Percentiles rank a stretch among this genome's conserved stretches.
Evolutionary conservation across 1,140 invertebrate genomes (phyloP).

Genomic region (Drosophila nebulosa): DNA sequence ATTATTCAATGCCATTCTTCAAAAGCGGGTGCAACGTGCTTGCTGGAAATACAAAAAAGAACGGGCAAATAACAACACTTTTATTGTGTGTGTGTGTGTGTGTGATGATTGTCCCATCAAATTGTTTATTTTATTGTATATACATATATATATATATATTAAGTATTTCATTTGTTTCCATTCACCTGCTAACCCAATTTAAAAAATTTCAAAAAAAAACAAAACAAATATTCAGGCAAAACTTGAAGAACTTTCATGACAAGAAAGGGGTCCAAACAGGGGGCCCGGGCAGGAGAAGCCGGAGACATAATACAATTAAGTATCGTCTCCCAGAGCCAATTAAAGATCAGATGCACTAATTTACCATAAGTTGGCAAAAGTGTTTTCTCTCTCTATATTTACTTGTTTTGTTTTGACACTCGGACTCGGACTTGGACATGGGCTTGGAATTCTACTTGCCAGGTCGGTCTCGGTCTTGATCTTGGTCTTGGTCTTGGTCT

Average conservation of each 20-base stretch:
- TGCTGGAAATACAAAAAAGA: neutral
- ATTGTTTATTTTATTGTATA: neutral
- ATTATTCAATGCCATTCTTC: slow-evolving; percentile 52
- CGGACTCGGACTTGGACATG: neutral
- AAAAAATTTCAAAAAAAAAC: slow-evolving; percentile 43
- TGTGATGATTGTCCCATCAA: neutral
- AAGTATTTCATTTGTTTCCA: neutral
- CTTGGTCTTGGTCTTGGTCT: too few relatives aligned
- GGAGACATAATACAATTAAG: slow-evolving; percentile 17
- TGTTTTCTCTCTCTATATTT: slow-evolving; percentile 47
- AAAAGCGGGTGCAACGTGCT: slow-evolving; percentile 47
- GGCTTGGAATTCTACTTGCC: neutral
- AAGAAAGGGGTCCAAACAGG: neutral
- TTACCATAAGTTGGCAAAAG: slow-evolving; percentile 60
- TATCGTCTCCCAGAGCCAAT: slow-evolving; percentile 51
- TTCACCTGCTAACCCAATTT: slow-evolving; percentile 61
- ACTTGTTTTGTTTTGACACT: neutral
- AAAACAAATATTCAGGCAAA: slow-evolving; percentile 10
- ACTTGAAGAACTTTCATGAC: slow-evolving; percentile 43
- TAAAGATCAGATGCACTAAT: slow-evolving; percentile 68
- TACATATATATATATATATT: neutral
- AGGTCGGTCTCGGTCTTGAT: neutral
- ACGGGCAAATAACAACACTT: too few relatives aligned
- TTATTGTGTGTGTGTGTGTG: too few relatives aligned
- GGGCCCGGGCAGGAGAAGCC: slow-evolving; percentile 4